Percentiles rank a stretch among this genome's conserved stretches.
Conservation (phyloP, 2,888 invertebrate genomes). For the Pilophorus perplexus region DNA sequence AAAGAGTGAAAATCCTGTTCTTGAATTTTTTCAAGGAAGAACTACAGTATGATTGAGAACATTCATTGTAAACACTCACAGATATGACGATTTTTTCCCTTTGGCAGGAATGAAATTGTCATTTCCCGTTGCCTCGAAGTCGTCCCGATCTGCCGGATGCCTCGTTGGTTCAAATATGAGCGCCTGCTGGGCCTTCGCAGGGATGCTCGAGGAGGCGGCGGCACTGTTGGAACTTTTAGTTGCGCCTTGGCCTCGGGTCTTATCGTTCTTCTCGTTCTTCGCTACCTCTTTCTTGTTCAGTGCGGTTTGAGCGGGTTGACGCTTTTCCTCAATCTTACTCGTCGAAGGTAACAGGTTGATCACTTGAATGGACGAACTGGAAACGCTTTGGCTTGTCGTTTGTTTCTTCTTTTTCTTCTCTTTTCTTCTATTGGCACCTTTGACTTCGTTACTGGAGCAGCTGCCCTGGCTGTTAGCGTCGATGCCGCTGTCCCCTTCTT, state of each 20-base stretch:
- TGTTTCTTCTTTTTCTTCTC: slow-evolving; percentile 68
- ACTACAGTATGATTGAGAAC: background rate
- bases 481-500: slow-evolving; percentile 86
- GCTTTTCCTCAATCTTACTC: slow-evolving; percentile 31
- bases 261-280: slow-evolving; percentile 32
- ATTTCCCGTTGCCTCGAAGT: slow-evolving; percentile 69
- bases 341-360: slow-evolving; percentile 29
- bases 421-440: slow-evolving; percentile 61
- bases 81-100: slow-evolving; percentile 50
- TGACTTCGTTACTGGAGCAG: slow-evolving; percentile 79
- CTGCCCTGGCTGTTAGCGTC: slow-evolving; percentile 87
- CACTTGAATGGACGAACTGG: slow-evolving; percentile 22
- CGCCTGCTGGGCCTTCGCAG: slow-evolving; percentile 31
- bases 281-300: slow-evolving; percentile 9
- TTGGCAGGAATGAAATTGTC: slow-evolving; percentile 57
- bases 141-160: slow-evolving; percentile 71
- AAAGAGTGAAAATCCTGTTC: no score
- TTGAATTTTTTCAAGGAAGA: background rate
- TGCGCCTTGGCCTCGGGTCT: slow-evolving; percentile 9
- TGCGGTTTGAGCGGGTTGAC: background rate
- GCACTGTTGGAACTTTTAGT: slow-evolving; percentile 1
- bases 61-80: slow-evolving; percentile 48
- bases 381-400: slow-evolving; percentile 13
- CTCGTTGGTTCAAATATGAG: slow-evolving; percentile 70
- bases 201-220: background rate